Percentiles rank a stretch among this genome's conserved stretches.
These are phyloP conservation scores for Agriopis marginaria DNA, from an alignment of 2,888 invertebrate genomes.

Conservation along the genomic window DNA sequence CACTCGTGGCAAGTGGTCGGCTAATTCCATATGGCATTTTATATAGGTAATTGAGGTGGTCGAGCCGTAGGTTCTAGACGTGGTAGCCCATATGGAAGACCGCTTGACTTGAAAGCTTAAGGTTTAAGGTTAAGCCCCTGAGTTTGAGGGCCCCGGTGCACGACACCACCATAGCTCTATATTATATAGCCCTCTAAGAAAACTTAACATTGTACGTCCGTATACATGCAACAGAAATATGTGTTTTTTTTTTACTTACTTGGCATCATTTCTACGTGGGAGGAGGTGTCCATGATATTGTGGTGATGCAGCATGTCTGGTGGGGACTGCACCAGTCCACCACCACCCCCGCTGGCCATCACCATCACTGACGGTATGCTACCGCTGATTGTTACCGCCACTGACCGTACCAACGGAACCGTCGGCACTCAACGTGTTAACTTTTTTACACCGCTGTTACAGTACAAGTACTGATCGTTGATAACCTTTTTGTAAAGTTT, in stretches of 20 bases:
- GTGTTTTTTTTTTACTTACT: slow-evolving; percentile 68
- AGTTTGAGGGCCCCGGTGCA: too few species aligned
- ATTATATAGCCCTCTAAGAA: too few species aligned
- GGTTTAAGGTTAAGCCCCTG: too few species aligned
- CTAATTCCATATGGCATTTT: slow-evolving; percentile 14
- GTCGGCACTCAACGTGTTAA: slow-evolving; percentile 6
- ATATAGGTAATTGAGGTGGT: background rate
- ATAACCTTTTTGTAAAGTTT: slow-evolving; percentile 4
- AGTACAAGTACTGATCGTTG: background rate
- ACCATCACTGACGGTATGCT: slow-evolving; percentile 74
- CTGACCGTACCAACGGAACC: slow-evolving; percentile 42
- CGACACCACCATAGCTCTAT: too few species aligned
- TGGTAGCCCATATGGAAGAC: too few species aligned
- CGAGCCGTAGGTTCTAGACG: too few species aligned
- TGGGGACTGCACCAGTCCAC: slow-evolving; percentile 85
- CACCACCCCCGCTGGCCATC: slow-evolving; percentile 83
- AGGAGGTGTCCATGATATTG: slow-evolving; percentile 82
- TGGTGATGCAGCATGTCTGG: slow-evolving; percentile 84
- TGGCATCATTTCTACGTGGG: slow-evolving; percentile 84
- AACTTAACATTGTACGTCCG: too few species aligned
- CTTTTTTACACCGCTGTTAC: background rate
- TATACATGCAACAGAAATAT: too few species aligned
- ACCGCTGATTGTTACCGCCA: slow-evolving; percentile 54
- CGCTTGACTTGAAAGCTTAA: too few species aligned
- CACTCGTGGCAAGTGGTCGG: background rate